These are phyloP conservation scores for Bufo gargarizans DNA, from an alignment of 2,113 vertebrate species.

Conservation along the genomic window DNA sequence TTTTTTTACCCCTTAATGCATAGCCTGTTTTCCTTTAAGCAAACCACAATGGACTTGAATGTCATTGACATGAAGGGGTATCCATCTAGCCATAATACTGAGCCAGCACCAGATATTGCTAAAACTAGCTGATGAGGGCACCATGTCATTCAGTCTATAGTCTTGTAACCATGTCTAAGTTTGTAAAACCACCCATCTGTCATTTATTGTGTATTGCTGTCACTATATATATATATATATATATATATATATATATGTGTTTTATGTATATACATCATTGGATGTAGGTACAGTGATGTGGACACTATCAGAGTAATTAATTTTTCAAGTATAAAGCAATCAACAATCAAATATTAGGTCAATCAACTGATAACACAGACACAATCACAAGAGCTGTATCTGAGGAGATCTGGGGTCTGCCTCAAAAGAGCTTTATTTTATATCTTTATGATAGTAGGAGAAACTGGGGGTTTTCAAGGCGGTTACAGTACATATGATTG, in stretches of 20 bases:
- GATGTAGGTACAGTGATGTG: not conserved
- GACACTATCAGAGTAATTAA: not conserved
- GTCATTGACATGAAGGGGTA: constrained; percentile 81
- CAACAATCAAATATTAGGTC: too few relatives aligned
- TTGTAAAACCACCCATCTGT: not conserved
- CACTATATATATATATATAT: not conserved
- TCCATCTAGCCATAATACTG: constrained; percentile 72
- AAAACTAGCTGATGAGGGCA: constrained; percentile 60
- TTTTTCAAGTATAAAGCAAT: too few relatives aligned
- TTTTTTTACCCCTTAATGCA: constrained; percentile 78
- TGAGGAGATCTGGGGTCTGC: too few relatives aligned
- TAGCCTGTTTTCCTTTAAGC: constrained; percentile 77
- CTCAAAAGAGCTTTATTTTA: too few relatives aligned
- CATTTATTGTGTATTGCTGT: not conserved
- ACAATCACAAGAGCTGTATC: too few relatives aligned
- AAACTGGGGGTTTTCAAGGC: too few relatives aligned
- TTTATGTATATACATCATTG: not conserved
- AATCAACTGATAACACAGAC: too few relatives aligned
- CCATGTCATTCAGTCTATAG: not conserved
- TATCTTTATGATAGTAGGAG: too few relatives aligned
- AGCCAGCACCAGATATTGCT: constrained; percentile 71
- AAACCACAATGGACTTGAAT: constrained; percentile 77
- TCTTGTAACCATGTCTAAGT: not conserved
- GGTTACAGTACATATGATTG: too few relatives aligned
- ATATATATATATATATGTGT: not conserved